Evolutionary conservation across 2,113 vertebrate species (phyloP).

Genomic region (Smithornis capensis): DNA sequence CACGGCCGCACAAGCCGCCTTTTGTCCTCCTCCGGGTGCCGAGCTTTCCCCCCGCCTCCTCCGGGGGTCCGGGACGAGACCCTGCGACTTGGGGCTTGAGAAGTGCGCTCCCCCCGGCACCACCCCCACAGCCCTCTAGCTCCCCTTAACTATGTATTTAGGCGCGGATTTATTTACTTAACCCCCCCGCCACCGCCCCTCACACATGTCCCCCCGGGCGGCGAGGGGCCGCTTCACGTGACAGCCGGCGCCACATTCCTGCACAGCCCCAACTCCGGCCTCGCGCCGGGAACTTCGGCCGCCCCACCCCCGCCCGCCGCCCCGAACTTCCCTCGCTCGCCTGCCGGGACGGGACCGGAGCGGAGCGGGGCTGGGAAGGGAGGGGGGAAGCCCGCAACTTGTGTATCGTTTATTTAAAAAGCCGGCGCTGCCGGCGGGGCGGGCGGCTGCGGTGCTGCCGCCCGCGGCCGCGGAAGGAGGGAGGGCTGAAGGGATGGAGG

Average conservation of each 20-base stretch:
- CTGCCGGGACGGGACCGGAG: neutral
- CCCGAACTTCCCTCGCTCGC: neutral
- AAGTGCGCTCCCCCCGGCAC: neutral
- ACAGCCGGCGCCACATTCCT: conserved; percentile 68
- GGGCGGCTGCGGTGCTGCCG: neutral
- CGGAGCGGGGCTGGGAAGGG: neutral
- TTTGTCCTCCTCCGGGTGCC: conserved; percentile 71
- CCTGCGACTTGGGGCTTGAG: neutral
- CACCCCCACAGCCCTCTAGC: neutral
- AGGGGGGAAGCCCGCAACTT: conserved; percentile 17
- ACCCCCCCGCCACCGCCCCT: neutral
- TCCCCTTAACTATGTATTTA: neutral
- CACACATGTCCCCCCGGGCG: neutral
- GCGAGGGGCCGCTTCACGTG: conserved; percentile 15
- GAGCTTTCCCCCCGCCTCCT: conserved; percentile 39
- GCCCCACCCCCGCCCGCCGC: conserved; percentile 65
- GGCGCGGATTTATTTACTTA: neutral
- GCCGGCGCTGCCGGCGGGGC: neutral
- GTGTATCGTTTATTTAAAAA: neutral
- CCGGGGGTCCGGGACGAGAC: neutral
- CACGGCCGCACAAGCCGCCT: conserved; percentile 61
- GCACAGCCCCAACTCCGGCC: conserved; percentile 63
- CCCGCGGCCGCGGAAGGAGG: neutral
- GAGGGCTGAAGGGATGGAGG: neutral
- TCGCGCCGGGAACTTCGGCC: conserved; percentile 23